phyloP scores from a whole-genome alignment of 2,888 invertebrate species.

The Brassicogethes aeneus region DNA sequence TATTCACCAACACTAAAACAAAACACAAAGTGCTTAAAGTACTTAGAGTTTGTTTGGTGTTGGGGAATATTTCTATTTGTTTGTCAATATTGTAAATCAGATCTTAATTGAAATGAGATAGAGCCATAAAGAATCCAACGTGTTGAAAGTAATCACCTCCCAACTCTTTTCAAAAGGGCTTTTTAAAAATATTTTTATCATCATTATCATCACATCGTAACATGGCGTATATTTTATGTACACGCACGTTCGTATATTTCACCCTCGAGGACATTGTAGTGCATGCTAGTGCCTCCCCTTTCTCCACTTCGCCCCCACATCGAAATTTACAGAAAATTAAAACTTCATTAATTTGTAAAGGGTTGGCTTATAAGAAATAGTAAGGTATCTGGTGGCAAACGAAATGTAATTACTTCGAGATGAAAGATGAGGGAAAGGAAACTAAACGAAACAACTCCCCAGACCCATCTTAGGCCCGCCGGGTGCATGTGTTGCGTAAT shows the following conservation, averaged over 20 bases:
- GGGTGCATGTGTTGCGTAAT: conserved; percentile 5
- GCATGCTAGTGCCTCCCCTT: too few species aligned
- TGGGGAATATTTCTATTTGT: too few species aligned
- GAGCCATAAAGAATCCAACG: neutral
- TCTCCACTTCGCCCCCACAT: too few species aligned
- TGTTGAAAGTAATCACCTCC: neutral
- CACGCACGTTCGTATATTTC: conserved; percentile 14
- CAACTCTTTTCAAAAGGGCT: neutral
- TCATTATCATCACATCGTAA: conserved; percentile 16
- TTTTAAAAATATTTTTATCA: neutral
- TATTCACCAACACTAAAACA: too few species aligned
- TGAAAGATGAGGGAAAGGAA: too few species aligned
- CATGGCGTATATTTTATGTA: conserved; percentile 22
- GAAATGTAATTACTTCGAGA: too few species aligned
- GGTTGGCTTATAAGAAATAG: too few species aligned
- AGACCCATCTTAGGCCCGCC: neutral
- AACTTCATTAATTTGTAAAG: too few species aligned
- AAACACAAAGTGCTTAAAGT: too few species aligned
- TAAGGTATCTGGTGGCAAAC: too few species aligned
- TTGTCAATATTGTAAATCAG: neutral
- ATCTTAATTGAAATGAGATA: neutral
- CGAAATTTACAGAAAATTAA: too few species aligned
- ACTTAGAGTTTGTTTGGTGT: too few species aligned
- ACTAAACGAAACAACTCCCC: neutral
- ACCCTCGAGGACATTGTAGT: neutral